Evolutionary conservation across 2,113 vertebrate genomes (phyloP).

Genomic region (Macrotis lagotis): DNA sequence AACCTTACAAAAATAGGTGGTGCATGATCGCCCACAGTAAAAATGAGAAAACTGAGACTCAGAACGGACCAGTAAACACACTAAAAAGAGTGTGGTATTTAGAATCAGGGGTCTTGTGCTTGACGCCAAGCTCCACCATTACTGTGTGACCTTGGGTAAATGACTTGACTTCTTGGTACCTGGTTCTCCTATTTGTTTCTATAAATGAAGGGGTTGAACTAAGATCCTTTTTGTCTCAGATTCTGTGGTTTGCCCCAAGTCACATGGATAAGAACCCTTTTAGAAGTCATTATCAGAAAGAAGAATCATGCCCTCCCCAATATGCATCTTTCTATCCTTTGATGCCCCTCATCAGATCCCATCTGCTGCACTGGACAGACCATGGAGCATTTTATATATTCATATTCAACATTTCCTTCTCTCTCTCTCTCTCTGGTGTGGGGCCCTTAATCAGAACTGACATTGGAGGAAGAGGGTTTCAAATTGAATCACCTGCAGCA

Average conservation of each 20-base stretch:
- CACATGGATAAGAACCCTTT: background rate
- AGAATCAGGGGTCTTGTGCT: background rate
- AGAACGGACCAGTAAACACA: background rate
- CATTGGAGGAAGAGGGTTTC: background rate
- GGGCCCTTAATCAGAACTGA: fast-evolving
- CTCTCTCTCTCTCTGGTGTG: fast-evolving
- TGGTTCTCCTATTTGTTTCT: background rate
- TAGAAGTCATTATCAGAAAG: background rate
- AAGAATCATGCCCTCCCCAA: background rate
- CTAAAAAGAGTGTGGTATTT: background rate
- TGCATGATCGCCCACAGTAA: background rate
- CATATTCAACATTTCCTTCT: background rate
- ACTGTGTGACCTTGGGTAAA: background rate
- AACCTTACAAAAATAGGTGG: background rate
- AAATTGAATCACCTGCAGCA: no score
- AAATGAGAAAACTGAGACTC: background rate
- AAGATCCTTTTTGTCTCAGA: background rate
- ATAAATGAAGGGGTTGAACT: background rate
- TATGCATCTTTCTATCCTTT: fast-evolving
- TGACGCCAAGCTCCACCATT: background rate
- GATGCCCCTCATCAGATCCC: background rate
- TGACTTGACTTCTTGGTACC: background rate
- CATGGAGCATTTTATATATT: background rate
- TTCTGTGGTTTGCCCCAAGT: background rate
- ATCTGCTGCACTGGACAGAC: fast-evolving